Conservation (phyloP, 2,797 vertebrate genomes). For the Eulemur albifrons region DNA sequence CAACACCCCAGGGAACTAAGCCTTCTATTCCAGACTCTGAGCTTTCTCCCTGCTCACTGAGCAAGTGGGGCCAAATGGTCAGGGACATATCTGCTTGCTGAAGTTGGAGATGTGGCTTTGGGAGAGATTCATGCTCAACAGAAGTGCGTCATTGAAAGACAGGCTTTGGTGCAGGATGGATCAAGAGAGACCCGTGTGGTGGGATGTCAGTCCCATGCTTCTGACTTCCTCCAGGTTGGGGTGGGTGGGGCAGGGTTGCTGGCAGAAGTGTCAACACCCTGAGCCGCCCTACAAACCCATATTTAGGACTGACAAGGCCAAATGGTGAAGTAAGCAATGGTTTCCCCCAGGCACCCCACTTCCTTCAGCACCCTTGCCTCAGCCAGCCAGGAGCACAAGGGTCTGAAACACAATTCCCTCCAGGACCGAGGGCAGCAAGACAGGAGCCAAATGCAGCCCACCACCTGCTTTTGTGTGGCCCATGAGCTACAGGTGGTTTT, state of each 20-base stretch:
- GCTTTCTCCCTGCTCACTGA: not conserved
- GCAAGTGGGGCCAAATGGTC: not conserved
- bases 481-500: not conserved
- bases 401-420: not conserved
- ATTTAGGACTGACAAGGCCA: slow-evolving; percentile 1
- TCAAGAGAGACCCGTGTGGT: not conserved
- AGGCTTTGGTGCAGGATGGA: not conserved
- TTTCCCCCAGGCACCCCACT: not conserved
- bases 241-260: not conserved
- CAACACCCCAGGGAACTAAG: not conserved
- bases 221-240: not conserved
- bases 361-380: not conserved
- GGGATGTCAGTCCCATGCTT: not conserved
- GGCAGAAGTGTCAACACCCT: not conserved
- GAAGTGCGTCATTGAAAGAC: not conserved
- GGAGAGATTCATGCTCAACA: not conserved
- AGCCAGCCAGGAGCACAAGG: not conserved
- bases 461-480: not conserved
- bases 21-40: not conserved
- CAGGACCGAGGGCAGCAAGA: not conserved
- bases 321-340: slow-evolving; percentile 4
- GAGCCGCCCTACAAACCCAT: not conserved
- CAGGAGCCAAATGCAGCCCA: not conserved
- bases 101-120: not conserved
- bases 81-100: not conserved